Percentiles rank a stretch among this genome's conserved stretches.
phyloP scores from a whole-genome alignment of 1,140 invertebrate genomes.

The Campoletis sonorensis region DNA sequence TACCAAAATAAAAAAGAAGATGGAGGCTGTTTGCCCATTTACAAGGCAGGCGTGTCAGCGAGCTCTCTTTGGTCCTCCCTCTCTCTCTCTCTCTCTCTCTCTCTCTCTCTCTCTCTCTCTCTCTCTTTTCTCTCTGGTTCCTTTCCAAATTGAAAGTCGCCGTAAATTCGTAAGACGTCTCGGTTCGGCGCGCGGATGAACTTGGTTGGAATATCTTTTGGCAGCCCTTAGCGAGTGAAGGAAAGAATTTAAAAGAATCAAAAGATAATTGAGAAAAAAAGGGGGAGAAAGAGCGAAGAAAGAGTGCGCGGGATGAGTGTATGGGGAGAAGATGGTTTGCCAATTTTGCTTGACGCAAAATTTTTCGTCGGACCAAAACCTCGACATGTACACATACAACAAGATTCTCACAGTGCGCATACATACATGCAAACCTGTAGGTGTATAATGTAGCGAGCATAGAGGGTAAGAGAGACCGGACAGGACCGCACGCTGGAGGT shows the following conservation, averaged over 20 bases:
- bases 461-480: background rate
- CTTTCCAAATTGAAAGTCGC: conserved; percentile 48
- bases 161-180: conserved; percentile 47
- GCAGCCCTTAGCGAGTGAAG: background rate
- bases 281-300: conserved; percentile 1
- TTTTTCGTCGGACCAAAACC: background rate
- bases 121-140: background rate
- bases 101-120: conserved; percentile 1
- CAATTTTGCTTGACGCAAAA: conserved; percentile 40
- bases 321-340: conserved; percentile 32
- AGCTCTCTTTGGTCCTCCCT: too few species aligned
- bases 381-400: background rate
- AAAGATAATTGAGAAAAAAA: conserved; percentile 19
- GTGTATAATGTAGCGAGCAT: background rate
- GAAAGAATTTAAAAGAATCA: background rate
- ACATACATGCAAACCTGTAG: background rate
- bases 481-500: conserved; percentile 23
- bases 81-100: background rate
- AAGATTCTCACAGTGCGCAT: background rate
- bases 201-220: conserved; percentile 24
- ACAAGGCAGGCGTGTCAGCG: conserved; percentile 21
- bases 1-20: conserved; percentile 8
- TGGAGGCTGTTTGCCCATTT: background rate
- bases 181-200: conserved; percentile 25
- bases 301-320: background rate